phyloP scores from a whole-genome alignment of 2,113 vertebrate genomes.

The Periophthalmus modestus region DNA sequence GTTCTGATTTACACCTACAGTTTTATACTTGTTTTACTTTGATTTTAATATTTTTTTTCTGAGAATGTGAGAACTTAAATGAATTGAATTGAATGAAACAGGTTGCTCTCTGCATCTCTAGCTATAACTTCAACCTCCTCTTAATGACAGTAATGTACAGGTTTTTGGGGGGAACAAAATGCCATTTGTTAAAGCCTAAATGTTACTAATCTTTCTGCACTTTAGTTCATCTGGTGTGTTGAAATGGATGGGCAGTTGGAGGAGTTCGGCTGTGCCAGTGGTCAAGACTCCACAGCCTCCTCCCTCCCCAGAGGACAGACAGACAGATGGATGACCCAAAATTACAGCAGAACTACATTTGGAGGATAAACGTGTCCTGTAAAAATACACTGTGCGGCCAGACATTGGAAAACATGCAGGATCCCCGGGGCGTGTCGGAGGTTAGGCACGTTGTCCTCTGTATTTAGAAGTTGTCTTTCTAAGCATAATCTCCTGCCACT shows the following conservation, averaged over 20 bases:
- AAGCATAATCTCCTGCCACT: constrained; percentile 53
- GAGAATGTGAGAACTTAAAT: too few species aligned
- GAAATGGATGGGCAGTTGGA: not conserved
- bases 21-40: too few species aligned
- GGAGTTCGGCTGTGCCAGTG: constrained; percentile 24
- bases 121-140: too few species aligned
- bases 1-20: too few species aligned
- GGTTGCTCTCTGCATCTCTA: too few species aligned
- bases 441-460: constrained; percentile 44
- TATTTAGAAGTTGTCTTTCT: constrained; percentile 69
- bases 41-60: too few species aligned
- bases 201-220: too few species aligned
- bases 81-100: too few species aligned
- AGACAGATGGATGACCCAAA: constrained; percentile 63
- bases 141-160: too few species aligned
- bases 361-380: constrained; percentile 74
- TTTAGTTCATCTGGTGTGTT: not conserved
- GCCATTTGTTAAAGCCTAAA: not conserved
- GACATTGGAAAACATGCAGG: constrained; percentile 57
- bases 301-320: constrained; percentile 51
- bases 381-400: constrained; percentile 75
- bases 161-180: too few species aligned
- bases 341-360: constrained; percentile 70
- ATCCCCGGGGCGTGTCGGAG: constrained; percentile 49
- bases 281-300: constrained; percentile 59